phyloP scores from a whole-genome alignment of 2,797 vertebrate species.

The Acipenser oxyrinchus region DNA sequence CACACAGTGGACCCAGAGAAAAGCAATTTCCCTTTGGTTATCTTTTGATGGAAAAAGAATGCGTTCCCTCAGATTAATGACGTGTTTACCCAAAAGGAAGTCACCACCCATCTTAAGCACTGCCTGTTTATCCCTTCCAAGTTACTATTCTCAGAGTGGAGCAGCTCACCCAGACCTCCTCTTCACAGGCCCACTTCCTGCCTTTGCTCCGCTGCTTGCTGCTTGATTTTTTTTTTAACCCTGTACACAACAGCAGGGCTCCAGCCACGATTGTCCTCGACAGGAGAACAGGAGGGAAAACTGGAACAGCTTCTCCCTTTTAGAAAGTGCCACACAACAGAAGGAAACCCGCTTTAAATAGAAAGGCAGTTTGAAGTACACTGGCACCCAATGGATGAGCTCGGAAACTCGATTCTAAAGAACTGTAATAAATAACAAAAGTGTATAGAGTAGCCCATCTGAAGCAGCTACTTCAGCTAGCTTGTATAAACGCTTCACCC shows the following conservation, averaged over 20 bases:
- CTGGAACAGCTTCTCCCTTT: too few species aligned
- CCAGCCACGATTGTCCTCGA: neutral
- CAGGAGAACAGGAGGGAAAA: too few species aligned
- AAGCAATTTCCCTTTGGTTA: conserved; percentile 73
- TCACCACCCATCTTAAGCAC: conserved; percentile 89
- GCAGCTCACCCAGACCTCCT: conserved; percentile 43
- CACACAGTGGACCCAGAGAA: conserved; percentile 16
- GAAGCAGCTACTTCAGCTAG: too few species aligned
- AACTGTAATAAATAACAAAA: too few species aligned
- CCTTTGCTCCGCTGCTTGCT: neutral
- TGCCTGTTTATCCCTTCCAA: conserved; percentile 72
- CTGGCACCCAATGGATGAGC: too few species aligned
- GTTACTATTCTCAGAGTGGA: conserved; percentile 59
- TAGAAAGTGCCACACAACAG: too few species aligned
- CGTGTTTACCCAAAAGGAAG: conserved; percentile 98
- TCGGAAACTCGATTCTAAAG: too few species aligned
- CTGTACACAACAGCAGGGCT: conserved; percentile 2
- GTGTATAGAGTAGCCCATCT: too few species aligned
- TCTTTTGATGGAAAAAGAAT: conserved; percentile 94
- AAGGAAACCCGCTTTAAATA: too few species aligned
- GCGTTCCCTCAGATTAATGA: conserved; percentile 89
- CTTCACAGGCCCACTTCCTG: conserved; percentile 33
- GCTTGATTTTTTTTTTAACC: conserved; percentile 20
- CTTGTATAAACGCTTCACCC: too few species aligned
- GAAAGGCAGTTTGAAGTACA: too few species aligned